Evolutionary conservation across 2,888 invertebrate genomes (phyloP).

Genomic region (Amiota minor): DNA sequence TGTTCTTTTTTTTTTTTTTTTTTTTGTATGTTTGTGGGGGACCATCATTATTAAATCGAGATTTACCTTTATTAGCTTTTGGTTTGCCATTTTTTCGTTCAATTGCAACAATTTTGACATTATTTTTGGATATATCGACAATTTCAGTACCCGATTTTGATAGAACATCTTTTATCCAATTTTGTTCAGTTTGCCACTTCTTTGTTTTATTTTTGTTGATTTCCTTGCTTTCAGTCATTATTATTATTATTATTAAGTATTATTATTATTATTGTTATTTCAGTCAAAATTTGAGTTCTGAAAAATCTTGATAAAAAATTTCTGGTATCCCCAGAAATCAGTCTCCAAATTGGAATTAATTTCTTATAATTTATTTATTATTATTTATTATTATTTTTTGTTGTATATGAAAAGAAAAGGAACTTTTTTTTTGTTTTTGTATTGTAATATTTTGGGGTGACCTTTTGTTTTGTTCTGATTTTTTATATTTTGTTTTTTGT

Average conservation of each 20-base stretch:
- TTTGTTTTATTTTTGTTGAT: slow-evolving; percentile 42
- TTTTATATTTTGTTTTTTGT: slow-evolving; percentile 25
- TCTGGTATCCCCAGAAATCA: slow-evolving; percentile 13
- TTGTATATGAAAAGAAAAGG: slow-evolving; percentile 2
- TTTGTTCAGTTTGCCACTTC: slow-evolving; percentile 72
- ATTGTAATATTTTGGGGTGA: slow-evolving; percentile 22
- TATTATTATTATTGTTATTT: slow-evolving; percentile 27
- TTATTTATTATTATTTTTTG: neutral
- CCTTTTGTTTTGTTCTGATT: slow-evolving; percentile 39
- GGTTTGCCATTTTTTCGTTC: slow-evolving; percentile 44
- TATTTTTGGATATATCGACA: slow-evolving; percentile 68
- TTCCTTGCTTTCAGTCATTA: slow-evolving; percentile 66
- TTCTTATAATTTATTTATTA: slow-evolving; percentile 4
- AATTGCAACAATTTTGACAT: slow-evolving; percentile 55
- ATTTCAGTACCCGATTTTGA: slow-evolving; percentile 73
- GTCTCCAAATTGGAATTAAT: slow-evolving; percentile 27
- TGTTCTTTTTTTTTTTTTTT: neutral
- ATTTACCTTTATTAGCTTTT: slow-evolving; percentile 65
- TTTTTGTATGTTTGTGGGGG: neutral
- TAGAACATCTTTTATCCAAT: slow-evolving; percentile 75
- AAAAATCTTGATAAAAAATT: neutral
- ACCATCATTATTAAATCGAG: slow-evolving; percentile 22
- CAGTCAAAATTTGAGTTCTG: slow-evolving; percentile 5
- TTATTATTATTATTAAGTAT: slow-evolving; percentile 17
- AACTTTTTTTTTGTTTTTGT: slow-evolving; percentile 27